phyloP scores from a whole-genome alignment of 2,797 vertebrate species.

The Linurgus olivaceus region DNA sequence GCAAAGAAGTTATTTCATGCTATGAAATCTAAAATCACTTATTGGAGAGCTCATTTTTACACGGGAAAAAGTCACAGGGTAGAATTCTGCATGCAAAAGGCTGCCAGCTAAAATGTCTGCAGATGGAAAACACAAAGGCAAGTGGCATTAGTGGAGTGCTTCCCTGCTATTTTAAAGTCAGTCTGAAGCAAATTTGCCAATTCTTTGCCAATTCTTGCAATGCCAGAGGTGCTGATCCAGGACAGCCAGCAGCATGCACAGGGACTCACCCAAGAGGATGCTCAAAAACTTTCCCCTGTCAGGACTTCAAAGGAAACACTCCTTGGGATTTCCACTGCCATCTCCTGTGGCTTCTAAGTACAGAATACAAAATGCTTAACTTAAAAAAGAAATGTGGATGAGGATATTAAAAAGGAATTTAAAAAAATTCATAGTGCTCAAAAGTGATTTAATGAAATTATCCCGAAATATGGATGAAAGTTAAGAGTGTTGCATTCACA shows the following conservation, averaged over 20 bases:
- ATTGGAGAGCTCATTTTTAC: not conserved
- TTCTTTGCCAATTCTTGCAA: not conserved
- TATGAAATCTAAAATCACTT: not conserved
- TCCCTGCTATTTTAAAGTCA: not conserved
- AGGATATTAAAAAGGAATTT: not conserved
- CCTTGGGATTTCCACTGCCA: not conserved
- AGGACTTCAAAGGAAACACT: not conserved
- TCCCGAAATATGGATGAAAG: not conserved
- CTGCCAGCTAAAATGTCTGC: not conserved
- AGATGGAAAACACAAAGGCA: not conserved
- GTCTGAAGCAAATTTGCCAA: not conserved
- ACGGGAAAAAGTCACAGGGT: not conserved
- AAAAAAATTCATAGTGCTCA: rapidly evolving
- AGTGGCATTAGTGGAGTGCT: not conserved
- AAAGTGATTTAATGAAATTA: not conserved
- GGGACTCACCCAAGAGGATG: too few relatives aligned
- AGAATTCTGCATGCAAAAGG: rapidly evolving
- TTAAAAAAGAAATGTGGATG: not conserved
- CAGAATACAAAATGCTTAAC: not conserved
- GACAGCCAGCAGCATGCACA: not conserved
- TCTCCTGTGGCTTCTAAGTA: not conserved
- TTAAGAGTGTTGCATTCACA: not conserved
- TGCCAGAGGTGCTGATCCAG: not conserved
- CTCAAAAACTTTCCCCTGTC: not conserved
- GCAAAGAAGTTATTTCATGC: not conserved